Percentiles rank a stretch among this genome's conserved stretches.
phyloP scores from a whole-genome alignment of 2,888 invertebrate genomes.

The Andrena haemorrhoa region DNA sequence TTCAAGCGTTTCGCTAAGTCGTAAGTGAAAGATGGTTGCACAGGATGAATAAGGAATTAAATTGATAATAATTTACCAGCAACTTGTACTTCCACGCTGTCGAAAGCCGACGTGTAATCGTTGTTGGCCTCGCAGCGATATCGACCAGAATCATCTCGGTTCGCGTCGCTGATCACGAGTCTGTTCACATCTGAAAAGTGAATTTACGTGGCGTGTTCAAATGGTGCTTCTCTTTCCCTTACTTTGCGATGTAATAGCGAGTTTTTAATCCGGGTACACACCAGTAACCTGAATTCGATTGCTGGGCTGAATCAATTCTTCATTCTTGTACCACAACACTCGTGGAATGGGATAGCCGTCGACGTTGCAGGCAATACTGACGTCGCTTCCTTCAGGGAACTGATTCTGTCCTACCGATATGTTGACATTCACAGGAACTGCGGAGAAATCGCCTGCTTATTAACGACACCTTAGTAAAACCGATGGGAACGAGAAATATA shows the following conservation, averaged over 20 bases:
- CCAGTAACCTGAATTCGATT: constrained; percentile 89
- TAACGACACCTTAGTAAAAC: neutral
- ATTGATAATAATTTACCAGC: constrained; percentile 88
- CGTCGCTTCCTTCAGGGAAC: constrained; percentile 89
- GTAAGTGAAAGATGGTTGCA: neutral
- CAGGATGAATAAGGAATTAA: neutral
- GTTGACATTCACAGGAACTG: constrained; percentile 89
- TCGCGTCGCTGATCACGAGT: constrained; percentile 89
- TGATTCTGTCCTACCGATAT: constrained; percentile 87
- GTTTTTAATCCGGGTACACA: constrained; percentile 79
- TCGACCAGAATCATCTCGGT: constrained; percentile 90
- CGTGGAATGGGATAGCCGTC: constrained; percentile 92
- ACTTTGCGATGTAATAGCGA: neutral
- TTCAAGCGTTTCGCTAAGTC: too few species aligned
- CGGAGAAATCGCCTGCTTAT: constrained; percentile 30
- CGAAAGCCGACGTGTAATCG: constrained; percentile 88
- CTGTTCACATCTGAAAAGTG: constrained; percentile 88
- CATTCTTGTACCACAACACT: constrained; percentile 94
- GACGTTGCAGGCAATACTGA: constrained; percentile 91
- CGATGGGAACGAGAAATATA: neutral
- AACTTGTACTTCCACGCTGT: constrained; percentile 89
- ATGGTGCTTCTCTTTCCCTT: neutral
- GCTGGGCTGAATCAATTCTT: constrained; percentile 86
- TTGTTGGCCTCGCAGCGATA: constrained; percentile 95
- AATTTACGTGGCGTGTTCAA: constrained; percentile 25